These are phyloP conservation scores for Thomomys bottae DNA, from an alignment of 2,113 vertebrate species.

Conservation along the genomic window DNA sequence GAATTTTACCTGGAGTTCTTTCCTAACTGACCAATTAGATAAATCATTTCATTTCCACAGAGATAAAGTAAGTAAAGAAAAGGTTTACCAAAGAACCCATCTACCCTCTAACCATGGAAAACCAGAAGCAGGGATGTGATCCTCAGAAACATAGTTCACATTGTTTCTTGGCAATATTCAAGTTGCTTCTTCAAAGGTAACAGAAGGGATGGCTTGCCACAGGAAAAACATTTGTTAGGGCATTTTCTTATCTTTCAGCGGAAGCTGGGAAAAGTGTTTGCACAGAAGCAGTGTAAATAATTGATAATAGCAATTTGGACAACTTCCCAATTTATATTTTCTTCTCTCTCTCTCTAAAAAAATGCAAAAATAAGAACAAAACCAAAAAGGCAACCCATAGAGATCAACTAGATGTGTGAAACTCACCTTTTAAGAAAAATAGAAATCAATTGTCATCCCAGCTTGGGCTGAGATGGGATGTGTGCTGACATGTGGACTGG, in stretches of 20 bases:
- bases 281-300: slow-evolving; percentile 59
- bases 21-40: slow-evolving; percentile 19
- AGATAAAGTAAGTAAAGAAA: neutral
- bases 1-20: slow-evolving; percentile 14
- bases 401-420: slow-evolving; percentile 68
- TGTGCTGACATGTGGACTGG: slow-evolving; percentile 1
- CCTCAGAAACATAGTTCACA: neutral
- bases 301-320: slow-evolving; percentile 58
- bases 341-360: slow-evolving; percentile 14
- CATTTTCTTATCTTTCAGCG: slow-evolving; percentile 47
- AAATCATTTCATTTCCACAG: neutral
- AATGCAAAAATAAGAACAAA: slow-evolving; percentile 56
- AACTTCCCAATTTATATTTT: slow-evolving; percentile 63
- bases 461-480: slow-evolving; percentile 46
- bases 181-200: slow-evolving; percentile 55
- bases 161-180: slow-evolving; percentile 29
- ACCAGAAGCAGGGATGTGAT: neutral
- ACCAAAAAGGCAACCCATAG: slow-evolving; percentile 24
- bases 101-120: neutral
- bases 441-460: slow-evolving; percentile 70
- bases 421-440: slow-evolving; percentile 48
- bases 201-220: neutral
- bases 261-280: slow-evolving; percentile 39
- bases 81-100: neutral
- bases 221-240: slow-evolving; percentile 56